Conservation (phyloP, 2,888 invertebrate species). For the Hypena proboscidalis region DNA sequence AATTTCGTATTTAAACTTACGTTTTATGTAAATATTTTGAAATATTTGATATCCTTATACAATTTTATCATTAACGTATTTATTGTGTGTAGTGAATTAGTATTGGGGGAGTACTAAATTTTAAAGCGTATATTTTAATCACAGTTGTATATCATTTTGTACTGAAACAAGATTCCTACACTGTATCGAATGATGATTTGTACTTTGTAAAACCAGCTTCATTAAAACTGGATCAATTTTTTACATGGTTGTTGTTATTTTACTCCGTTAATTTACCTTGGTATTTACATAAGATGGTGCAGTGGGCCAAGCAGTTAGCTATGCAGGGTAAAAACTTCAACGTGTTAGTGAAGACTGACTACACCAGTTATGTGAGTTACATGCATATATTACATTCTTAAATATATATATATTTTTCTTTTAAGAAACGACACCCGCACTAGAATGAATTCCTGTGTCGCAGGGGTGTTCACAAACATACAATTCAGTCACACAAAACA, state of each 20-base stretch:
- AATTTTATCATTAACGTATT: constrained; percentile 75
- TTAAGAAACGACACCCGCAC: no score
- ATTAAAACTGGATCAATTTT: constrained; percentile 66
- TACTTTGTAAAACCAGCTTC: constrained; percentile 62
- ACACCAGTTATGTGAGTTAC: no score
- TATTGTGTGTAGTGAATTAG: constrained; percentile 65
- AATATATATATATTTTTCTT: no score
- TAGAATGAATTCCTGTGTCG: no score
- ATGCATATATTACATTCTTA: no score
- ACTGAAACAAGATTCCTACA: constrained; percentile 62
- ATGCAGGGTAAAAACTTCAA: no score
- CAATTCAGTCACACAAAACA: no score
- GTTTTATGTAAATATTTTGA: constrained; percentile 77
- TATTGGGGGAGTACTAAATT: constrained; percentile 47
- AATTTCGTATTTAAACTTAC: constrained; percentile 72
- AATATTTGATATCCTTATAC: constrained; percentile 83
- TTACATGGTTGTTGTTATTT: constrained; percentile 46
- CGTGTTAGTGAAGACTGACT: no score
- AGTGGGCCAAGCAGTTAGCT: no score
- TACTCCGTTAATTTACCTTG: constrained; percentile 23
- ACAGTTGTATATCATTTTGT: constrained; percentile 63
- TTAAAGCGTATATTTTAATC: constrained; percentile 39
- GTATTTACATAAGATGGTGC: no score
- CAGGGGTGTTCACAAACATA: no score
- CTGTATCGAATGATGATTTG: constrained; percentile 54